Evolutionary conservation across 2,113 vertebrate genomes (phyloP).

Genomic region (Hydrolagus affinis): DNA sequence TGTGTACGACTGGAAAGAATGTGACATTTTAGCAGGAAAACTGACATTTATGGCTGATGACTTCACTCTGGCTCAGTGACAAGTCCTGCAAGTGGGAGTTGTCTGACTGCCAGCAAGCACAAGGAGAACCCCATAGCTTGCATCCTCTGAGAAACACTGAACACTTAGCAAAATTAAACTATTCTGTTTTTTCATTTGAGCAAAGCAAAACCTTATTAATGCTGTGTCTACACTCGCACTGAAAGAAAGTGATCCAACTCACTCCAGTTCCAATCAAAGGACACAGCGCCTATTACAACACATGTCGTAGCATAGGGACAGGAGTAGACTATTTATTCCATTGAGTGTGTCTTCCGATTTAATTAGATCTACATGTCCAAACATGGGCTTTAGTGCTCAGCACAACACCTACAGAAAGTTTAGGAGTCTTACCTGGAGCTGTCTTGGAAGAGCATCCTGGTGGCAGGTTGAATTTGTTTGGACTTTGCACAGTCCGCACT

Average conservation of each 20-base stretch:
- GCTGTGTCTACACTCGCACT: too few species aligned
- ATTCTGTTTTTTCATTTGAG: too few species aligned
- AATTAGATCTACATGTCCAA: not conserved
- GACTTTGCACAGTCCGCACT: slow-evolving; percentile 52
- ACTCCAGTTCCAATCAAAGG: too few species aligned
- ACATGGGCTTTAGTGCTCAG: not conserved
- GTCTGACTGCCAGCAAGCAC: not conserved
- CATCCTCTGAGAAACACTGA: not conserved
- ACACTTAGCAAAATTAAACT: not conserved
- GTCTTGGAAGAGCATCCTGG: slow-evolving; percentile 62
- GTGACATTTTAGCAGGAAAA: slow-evolving; percentile 8
- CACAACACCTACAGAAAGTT: not conserved
- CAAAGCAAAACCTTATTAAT: not conserved
- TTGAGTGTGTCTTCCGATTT: not conserved
- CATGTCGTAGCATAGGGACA: not conserved
- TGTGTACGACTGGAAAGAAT: not conserved
- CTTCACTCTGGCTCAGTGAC: not conserved
- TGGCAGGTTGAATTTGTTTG: slow-evolving; percentile 58
- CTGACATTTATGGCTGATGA: not conserved
- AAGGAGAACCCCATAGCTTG: not conserved
- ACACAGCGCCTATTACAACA: too few species aligned
- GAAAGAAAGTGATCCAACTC: not conserved
- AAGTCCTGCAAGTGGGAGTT: too few species aligned
- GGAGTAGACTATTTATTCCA: not conserved
- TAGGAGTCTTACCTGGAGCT: slow-evolving; percentile 72